Conservation (phyloP, 2,797 vertebrate species). For the Knipowitschia caucasica region DNA sequence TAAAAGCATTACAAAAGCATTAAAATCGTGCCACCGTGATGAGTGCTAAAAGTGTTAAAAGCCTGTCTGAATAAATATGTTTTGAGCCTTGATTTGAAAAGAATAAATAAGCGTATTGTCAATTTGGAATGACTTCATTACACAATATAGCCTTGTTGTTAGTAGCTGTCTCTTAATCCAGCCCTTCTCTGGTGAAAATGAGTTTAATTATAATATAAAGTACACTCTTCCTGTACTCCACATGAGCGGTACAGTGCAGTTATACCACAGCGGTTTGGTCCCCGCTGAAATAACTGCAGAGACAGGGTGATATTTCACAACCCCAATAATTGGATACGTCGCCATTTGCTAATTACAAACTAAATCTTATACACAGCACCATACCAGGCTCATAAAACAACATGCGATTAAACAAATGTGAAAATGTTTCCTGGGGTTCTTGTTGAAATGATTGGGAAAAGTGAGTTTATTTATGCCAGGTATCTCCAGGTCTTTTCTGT, state of each 20-base stretch:
- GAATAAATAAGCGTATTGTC: too few relatives aligned
- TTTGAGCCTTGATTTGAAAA: too few relatives aligned
- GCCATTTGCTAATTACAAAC: conserved; percentile 72
- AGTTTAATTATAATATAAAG: conserved; percentile 2
- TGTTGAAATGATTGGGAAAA: too few relatives aligned
- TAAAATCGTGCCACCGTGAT: too few relatives aligned
- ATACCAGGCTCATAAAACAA: conserved; percentile 38
- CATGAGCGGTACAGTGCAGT: conserved; percentile 43
- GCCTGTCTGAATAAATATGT: too few relatives aligned
- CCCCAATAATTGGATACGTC: conserved; percentile 71
- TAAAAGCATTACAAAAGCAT: too few relatives aligned
- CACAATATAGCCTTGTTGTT: too few relatives aligned
- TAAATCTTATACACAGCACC: conserved; percentile 61
- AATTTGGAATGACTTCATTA: too few relatives aligned
- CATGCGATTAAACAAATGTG: background rate
- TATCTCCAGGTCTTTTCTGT: too few relatives aligned
- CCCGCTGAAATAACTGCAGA: conserved; percentile 56
- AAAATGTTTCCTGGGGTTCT: background rate
- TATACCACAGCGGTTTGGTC: conserved; percentile 51
- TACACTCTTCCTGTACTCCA: conserved; percentile 20
- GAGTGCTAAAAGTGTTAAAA: too few relatives aligned
- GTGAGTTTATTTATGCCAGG: too few relatives aligned
- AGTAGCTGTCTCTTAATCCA: background rate
- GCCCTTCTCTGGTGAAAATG: background rate
- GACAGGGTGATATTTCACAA: conserved; percentile 65